Evolutionary conservation across 2,888 invertebrate species (phyloP).

Genomic region (Torymus auratus): DNA sequence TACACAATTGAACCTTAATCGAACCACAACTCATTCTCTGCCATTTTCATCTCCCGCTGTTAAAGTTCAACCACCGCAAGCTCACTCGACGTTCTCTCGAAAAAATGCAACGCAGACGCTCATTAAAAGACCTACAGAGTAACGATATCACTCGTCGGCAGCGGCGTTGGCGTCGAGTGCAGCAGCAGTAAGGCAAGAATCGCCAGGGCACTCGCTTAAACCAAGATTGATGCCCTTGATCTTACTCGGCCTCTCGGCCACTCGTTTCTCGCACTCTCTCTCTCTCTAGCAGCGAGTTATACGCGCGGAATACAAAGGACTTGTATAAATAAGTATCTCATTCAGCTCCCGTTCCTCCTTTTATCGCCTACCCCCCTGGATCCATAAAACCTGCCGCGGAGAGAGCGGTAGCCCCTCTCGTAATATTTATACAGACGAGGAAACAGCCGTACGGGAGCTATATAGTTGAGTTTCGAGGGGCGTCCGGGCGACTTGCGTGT

Average conservation of each 20-base stretch:
- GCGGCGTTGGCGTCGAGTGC: background rate
- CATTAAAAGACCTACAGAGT: constrained; percentile 14
- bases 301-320: constrained; percentile 32
- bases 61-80: background rate
- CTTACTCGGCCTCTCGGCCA: background rate
- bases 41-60: too few species aligned
- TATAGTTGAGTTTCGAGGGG: too few species aligned
- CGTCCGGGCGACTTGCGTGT: too few species aligned
- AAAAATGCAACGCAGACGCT: background rate
- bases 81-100: too few species aligned
- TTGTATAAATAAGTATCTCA: constrained; percentile 29
- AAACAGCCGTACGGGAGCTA: too few species aligned
- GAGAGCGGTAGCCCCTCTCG: too few species aligned
- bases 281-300: background rate
- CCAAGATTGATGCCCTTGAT: constrained; percentile 39
- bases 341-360: background rate
- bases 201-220: constrained; percentile 21
- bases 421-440: too few species aligned
- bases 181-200: constrained; percentile 4
- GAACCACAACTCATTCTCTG: too few species aligned
- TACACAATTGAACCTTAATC: too few species aligned
- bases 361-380: background rate
- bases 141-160: background rate
- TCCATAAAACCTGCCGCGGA: background rate
- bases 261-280: too few species aligned